Conservation (phyloP, 1,140 invertebrate species). For the Drosophila asahinai region DNA sequence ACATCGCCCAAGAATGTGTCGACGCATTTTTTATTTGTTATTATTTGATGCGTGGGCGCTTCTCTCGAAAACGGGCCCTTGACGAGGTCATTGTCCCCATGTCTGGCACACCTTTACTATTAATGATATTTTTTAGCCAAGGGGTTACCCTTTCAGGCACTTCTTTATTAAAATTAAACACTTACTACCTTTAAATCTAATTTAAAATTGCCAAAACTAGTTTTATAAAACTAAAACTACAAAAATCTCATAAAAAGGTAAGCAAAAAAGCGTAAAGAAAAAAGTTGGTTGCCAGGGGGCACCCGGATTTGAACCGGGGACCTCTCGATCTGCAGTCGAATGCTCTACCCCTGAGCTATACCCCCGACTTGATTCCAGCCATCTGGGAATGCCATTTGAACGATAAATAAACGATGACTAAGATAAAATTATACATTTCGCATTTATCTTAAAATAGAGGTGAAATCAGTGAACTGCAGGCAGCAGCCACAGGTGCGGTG, state of each 20-base stretch:
- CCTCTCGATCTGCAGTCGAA: conserved; percentile 97
- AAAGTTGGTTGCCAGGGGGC: conserved; percentile 88
- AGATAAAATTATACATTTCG: conserved; percentile 32
- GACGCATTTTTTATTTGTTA: conserved; percentile 40
- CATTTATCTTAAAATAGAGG: conserved; percentile 36
- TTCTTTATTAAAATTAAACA: not conserved
- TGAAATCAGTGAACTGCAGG: conserved; percentile 29
- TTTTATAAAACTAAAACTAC: not conserved
- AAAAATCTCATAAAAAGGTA: not conserved
- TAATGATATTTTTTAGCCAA: not conserved
- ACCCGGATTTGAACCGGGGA: conserved; percentile 97
- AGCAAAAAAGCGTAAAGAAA: conserved; percentile 25
- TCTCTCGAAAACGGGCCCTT: conserved; percentile 15
- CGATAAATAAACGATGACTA: not conserved
- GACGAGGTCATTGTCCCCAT: conserved; percentile 36
- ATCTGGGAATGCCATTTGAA: conserved; percentile 7
- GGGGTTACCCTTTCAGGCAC: too few species aligned
- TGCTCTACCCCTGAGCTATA: conserved; percentile 97
- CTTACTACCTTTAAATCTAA: not conserved
- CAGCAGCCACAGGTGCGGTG: conserved; percentile 1
- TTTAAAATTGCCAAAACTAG: not conserved
- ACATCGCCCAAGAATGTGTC: conserved; percentile 14
- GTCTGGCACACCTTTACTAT: conserved; percentile 24
- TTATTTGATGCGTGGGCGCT: conserved; percentile 25
- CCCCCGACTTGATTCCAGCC: conserved; percentile 86